phyloP scores from a whole-genome alignment of 2,888 invertebrate species.

The Sphinx pinastri region DNA sequence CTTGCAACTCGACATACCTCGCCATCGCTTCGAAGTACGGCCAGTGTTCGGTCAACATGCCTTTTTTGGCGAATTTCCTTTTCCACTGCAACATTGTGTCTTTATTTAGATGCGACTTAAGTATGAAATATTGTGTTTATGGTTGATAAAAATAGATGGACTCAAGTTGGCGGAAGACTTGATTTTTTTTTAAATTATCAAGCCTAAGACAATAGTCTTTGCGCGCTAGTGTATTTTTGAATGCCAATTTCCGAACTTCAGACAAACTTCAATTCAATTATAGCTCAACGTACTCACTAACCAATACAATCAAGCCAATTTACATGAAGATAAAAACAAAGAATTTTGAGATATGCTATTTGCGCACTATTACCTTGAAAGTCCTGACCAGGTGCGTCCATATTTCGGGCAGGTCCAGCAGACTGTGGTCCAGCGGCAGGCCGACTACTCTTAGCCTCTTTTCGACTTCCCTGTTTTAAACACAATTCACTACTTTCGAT shows the following conservation, averaged over 20 bases:
- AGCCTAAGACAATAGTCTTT: too few species aligned
- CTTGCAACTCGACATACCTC: conserved; percentile 54
- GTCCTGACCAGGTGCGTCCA: conserved; percentile 72
- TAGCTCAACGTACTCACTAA: too few species aligned
- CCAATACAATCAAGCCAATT: too few species aligned
- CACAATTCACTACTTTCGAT: background rate
- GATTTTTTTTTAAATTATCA: too few species aligned
- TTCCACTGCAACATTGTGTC: conserved; percentile 67
- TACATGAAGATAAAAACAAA: too few species aligned
- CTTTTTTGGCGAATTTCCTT: conserved; percentile 72
- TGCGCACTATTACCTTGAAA: conserved; percentile 57
- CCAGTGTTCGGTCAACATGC: conserved; percentile 74
- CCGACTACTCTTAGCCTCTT: conserved; percentile 64
- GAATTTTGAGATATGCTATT: background rate
- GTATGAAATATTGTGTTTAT: too few species aligned
- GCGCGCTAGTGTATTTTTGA: too few species aligned
- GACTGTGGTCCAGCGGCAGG: conserved; percentile 70
- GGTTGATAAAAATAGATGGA: too few species aligned
- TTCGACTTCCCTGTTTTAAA: conserved; percentile 66
- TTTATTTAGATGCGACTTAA: background rate
- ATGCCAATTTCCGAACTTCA: too few species aligned
- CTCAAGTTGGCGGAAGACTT: too few species aligned
- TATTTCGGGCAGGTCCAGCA: conserved; percentile 68
- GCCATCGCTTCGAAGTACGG: conserved; percentile 70
- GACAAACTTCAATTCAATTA: too few species aligned